Percentiles rank a stretch among this genome's conserved stretches.
Evolutionary conservation across 2,113 vertebrate species (phyloP).

Genomic region (Uropsilus gracilis): DNA sequence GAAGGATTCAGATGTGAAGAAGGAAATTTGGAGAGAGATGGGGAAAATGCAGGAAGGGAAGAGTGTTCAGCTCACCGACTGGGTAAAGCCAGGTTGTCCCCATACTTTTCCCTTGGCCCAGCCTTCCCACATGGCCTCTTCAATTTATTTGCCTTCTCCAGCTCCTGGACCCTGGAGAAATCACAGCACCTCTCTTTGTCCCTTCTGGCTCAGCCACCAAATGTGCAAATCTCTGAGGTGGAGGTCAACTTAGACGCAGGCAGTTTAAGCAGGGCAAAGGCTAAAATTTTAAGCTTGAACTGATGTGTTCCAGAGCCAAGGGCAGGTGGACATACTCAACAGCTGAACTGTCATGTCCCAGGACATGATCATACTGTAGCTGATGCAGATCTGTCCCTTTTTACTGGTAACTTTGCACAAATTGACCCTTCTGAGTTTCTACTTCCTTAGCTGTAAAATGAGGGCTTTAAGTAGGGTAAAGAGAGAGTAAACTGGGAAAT

Average conservation of each 20-base stretch:
- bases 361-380: background rate
- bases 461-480: background rate
- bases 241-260: background rate
- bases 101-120: background rate
- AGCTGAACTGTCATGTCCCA: slow-evolving; percentile 24
- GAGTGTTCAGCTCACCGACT: slow-evolving; percentile 22
- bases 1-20: slow-evolving; percentile 39
- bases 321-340: background rate
- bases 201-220: slow-evolving; percentile 11
- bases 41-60: background rate
- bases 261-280: background rate
- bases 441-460: background rate
- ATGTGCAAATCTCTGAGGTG: slow-evolving; percentile 13
- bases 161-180: slow-evolving; percentile 5
- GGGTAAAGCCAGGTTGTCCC: background rate
- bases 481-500: background rate
- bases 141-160: slow-evolving; percentile 53
- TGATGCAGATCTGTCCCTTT: background rate
- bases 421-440: background rate
- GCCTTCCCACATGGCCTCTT: slow-evolving; percentile 22
- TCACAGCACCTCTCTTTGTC: slow-evolving; percentile 3
- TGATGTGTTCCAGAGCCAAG: background rate
- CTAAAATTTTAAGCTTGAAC: background rate
- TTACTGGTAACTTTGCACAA: background rate
- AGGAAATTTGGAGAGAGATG: background rate